Evolutionary conservation across 2,113 vertebrate genomes (phyloP), one percentile per base, ranked within the genome.

Genomic region (Microtus montanus): DNA sequence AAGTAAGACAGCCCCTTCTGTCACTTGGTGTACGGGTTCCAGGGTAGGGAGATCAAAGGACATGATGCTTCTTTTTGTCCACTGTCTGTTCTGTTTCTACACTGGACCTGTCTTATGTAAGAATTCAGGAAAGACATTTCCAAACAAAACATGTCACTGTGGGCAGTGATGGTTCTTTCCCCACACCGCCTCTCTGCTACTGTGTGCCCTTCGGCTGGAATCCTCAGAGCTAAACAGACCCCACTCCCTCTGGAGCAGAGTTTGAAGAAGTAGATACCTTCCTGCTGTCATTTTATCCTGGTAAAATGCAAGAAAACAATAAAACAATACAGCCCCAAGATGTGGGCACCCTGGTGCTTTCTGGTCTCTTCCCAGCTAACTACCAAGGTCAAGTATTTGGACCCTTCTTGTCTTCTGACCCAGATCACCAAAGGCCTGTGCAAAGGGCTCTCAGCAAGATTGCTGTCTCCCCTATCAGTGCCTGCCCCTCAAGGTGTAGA

Each of bases 271-370:
- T 6, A 52, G 80, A 20, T 35, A 79, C 41, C 38, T 8, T 17
- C 41, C n/a, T 33, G n/a, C 85, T 93, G 58, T 82, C 35, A 95
- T 54, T 68, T 33, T 68, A 89, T 20, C 90, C 80, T 86, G 73
- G 38, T 87, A 84, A 84, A 94, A 70, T 24, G 47, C 75, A 90
- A 28, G 3, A 26, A 54, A 82, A 54, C 22, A 47, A 7, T 47
- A 70, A 66, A 38, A 44, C 19, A 26, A 73, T 0, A 17, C 63
- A 52, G 47, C 49, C 38, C 20, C 6, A 11, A 44, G 68, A 28
- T 1, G 19, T 3, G 7, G 71, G 47, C 33, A 5, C 20, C 35
- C 26, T 1, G 0, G 0, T 0, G 3, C 49, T 41, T 49, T 35
- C 71, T 80, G 64, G 30, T 22, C 75, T 79, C 87, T 33, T 68